phyloP scores from a whole-genome alignment of 2,888 invertebrate genomes.

The Troides oblongomaculatus region DNA sequence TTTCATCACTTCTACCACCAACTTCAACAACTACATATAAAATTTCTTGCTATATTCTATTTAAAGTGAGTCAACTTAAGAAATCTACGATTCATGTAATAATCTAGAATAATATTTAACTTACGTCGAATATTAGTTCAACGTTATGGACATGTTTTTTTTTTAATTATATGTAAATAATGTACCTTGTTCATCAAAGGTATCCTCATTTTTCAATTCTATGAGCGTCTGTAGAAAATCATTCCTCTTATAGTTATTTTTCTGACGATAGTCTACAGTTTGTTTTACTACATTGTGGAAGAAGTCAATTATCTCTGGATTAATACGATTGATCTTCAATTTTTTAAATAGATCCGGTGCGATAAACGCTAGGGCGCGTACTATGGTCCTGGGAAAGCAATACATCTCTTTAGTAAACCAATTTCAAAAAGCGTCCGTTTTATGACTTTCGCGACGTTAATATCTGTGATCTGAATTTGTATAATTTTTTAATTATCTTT shows the following conservation, averaged over 20 bases:
- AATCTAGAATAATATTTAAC: no score
- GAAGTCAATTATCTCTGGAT: conserved; percentile 60
- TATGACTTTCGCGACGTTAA: no score
- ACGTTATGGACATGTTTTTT: not conserved
- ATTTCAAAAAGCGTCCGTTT: no score
- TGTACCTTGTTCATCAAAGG: conserved; percentile 50
- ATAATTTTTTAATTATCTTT: no score
- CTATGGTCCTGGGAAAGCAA: conserved; percentile 57
- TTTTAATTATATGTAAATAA: not conserved
- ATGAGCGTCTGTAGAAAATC: conserved; percentile 79
- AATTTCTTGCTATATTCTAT: no score
- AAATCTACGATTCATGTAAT: no score
- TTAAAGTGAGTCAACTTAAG: no score
- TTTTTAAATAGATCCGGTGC: conserved; percentile 63
- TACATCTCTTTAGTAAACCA: not conserved
- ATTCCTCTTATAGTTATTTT: conserved; percentile 59
- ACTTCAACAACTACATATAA: no score
- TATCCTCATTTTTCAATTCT: conserved; percentile 64
- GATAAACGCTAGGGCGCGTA: conserved; percentile 66
- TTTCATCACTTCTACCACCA: no score
- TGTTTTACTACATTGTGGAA: conserved; percentile 63
- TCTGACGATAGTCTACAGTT: conserved; percentile 61
- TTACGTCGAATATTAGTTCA: no score
- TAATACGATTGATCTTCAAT: conserved; percentile 61
- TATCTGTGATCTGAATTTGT: no score